Evolutionary conservation across 2,888 invertebrate genomes (phyloP).

Genomic region (Spatulosminthurus flaviceps): DNA sequence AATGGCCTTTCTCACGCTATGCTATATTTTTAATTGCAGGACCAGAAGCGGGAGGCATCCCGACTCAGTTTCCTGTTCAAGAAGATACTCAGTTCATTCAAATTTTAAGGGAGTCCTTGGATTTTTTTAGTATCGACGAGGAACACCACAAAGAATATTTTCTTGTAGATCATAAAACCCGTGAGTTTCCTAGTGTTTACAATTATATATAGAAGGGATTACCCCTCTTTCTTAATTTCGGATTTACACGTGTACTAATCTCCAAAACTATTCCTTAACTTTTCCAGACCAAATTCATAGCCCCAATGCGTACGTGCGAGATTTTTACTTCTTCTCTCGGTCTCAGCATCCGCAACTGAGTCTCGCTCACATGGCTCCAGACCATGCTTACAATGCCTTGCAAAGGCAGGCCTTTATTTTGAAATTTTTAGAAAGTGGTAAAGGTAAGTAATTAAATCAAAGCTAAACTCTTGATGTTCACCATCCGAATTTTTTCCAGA

Average conservation of each 20-base stretch:
- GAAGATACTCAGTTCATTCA: slow-evolving; percentile 96
- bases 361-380: slow-evolving; percentile 90
- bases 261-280: too few species aligned
- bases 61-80: slow-evolving; percentile 97
- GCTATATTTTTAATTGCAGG: slow-evolving; percentile 67
- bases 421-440: slow-evolving; percentile 97
- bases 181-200: slow-evolving; percentile 77
- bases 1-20: too few species aligned
- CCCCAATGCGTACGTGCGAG: slow-evolving; percentile 92
- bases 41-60: slow-evolving; percentile 91
- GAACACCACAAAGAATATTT: slow-evolving; percentile 88
- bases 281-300: slow-evolving; percentile 92
- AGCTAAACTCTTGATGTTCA: slow-evolving; percentile 19
- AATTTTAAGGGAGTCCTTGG: slow-evolving; percentile 92
- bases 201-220: too few species aligned
- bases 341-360: slow-evolving; percentile 98
- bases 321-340: slow-evolving; percentile 93
- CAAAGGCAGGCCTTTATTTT: slow-evolving; percentile 89
- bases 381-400: slow-evolving; percentile 87
- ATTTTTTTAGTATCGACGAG: slow-evolving; percentile 97
- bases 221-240: too few species aligned
- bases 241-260: too few species aligned
- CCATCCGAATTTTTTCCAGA: too few species aligned
- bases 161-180: slow-evolving; percentile 97
- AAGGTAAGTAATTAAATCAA: slow-evolving; percentile 67